phyloP scores from a whole-genome alignment of 2,888 invertebrate species.

The Tubiluchus corallicola region DNA sequence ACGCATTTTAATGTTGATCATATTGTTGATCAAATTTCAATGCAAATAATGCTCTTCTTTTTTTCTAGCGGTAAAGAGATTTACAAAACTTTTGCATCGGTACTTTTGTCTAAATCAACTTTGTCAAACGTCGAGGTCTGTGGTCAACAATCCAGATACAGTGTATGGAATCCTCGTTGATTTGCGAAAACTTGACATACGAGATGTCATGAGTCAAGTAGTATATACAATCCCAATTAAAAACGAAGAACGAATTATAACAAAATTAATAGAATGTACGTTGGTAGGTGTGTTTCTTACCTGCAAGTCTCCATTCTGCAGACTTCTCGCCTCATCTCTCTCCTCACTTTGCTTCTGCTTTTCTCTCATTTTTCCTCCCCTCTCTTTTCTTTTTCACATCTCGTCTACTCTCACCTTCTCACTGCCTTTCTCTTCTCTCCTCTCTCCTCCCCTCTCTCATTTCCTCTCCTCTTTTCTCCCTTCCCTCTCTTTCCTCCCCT shows the following conservation, averaged over 20 bases:
- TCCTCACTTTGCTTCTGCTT: background rate
- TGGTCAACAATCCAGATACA: background rate
- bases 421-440: conserved; percentile 9
- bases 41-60: too few species aligned
- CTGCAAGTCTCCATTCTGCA: background rate
- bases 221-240: background rate
- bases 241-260: too few species aligned
- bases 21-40: too few species aligned
- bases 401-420: conserved; percentile 4
- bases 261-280: too few species aligned
- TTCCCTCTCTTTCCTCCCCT: conserved; percentile 12
- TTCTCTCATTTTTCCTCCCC: background rate
- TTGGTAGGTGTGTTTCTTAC: too few species aligned
- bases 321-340: background rate
- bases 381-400: background rate
- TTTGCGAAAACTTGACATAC: background rate
- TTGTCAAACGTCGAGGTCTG: background rate
- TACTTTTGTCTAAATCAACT: background rate
- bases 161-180: background rate
- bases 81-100: background rate
- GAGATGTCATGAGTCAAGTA: background rate
- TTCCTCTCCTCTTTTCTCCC: conserved; percentile 9
- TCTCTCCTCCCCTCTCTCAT: conserved; percentile 12
- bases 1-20: too few species aligned
- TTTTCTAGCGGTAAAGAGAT: background rate